Conservation (phyloP, 2,888 invertebrate species). For the Acronicta aceris region DNA sequence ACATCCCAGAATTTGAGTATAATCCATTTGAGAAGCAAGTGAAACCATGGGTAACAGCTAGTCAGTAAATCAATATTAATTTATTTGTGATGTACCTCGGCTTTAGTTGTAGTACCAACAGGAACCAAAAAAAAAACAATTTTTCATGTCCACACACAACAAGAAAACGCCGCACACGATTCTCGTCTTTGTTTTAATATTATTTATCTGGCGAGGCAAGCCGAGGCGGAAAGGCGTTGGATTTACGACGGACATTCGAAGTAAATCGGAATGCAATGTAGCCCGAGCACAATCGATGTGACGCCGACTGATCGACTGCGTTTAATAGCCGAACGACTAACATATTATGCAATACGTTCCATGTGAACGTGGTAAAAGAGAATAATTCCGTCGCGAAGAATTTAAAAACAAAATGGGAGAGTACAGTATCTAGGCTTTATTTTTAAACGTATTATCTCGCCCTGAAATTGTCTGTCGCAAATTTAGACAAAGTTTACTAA, state of each 20-base stretch:
- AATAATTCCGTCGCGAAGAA: no score
- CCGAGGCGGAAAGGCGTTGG: constrained; percentile 48
- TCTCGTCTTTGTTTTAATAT: constrained; percentile 59
- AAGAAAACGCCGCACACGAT: constrained; percentile 11
- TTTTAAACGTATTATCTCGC: no score
- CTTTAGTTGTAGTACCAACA: no score
- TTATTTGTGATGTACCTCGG: no score
- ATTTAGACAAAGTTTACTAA: no score
- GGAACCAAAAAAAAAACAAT: constrained; percentile 10
- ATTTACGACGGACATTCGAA: constrained; percentile 59
- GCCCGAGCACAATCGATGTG: constrained; percentile 38
- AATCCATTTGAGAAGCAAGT: no score
- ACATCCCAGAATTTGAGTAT: no score
- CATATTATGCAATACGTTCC: constrained; percentile 10
- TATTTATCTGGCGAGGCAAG: constrained; percentile 56
- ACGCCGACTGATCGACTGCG: constrained; percentile 50
- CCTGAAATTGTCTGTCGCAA: no score
- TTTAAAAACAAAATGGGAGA: no score
- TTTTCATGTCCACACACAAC: constrained; percentile 21
- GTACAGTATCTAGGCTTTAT: no score
- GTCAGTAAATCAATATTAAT: no score
- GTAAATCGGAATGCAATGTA: constrained; percentile 57
- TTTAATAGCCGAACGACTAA: constrained; percentile 44
- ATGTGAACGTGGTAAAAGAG: neutral
- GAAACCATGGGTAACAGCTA: no score